Evolutionary conservation across 2,113 vertebrate genomes (phyloP).

Genomic region (Myiagra hebetior): DNA sequence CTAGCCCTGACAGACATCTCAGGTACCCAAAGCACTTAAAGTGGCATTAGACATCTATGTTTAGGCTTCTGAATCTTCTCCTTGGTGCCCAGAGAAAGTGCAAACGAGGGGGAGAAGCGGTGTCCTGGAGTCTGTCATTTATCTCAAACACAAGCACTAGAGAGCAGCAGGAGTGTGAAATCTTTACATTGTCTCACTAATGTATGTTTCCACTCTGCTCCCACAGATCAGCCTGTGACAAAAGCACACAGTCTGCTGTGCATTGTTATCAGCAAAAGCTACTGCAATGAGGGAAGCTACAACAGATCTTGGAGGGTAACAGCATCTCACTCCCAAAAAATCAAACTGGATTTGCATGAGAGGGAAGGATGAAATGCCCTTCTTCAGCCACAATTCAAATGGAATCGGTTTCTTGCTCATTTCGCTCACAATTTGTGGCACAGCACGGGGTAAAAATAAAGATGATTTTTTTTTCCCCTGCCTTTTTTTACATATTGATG

Average conservation of each 20-base stretch:
- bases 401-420: neutral
- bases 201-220: neutral
- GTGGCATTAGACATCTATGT: neutral
- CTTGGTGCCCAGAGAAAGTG: neutral
- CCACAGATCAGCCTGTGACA: neutral
- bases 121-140: conserved; percentile 2
- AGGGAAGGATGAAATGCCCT: neutral
- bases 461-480: neutral
- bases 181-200: conserved; percentile 35
- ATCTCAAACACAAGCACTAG: neutral
- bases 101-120: neutral
- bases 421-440: neutral
- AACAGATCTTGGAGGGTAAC: neutral
- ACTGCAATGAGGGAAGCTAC: neutral
- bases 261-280: neutral
- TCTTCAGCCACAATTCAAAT: neutral
- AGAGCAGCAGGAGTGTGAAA: neutral
- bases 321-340: neutral
- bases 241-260: neutral
- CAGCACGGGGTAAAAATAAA: neutral
- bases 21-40: conserved; percentile 29
- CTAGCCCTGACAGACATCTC: conserved; percentile 31
- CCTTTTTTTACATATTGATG: neutral
- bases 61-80: neutral
- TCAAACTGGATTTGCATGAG: neutral